These are phyloP conservation scores for Blastomussa wellsi DNA, from an alignment of 92 coral and sea anemone species.

Conservation along the genomic window DNA sequence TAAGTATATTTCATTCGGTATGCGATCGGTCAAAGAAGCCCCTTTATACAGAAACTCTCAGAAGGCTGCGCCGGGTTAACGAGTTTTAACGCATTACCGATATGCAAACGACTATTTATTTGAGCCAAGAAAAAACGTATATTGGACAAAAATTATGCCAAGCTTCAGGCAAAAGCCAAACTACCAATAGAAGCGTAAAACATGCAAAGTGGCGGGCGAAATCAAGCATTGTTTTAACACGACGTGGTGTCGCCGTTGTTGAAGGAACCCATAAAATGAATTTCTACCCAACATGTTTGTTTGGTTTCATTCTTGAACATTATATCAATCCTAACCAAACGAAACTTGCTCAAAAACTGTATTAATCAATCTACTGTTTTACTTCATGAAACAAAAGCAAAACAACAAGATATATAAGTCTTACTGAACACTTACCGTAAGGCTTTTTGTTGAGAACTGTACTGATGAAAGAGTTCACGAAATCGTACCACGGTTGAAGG, in stretches of 20 bases:
- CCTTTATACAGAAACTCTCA: too few species aligned
- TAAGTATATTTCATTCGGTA: too few species aligned
- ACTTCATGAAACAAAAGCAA: background rate
- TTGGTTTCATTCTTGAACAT: background rate
- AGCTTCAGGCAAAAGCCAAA: background rate
- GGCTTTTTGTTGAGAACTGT: conserved; percentile 84
- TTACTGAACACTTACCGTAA: conserved; percentile 74
- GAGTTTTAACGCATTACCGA: too few species aligned
- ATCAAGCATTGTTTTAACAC: background rate
- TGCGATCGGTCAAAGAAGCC: too few species aligned
- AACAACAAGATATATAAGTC: background rate
- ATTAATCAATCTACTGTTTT: background rate
- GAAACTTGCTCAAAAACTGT: background rate
- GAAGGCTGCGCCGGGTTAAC: too few species aligned
- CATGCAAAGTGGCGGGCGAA: background rate
- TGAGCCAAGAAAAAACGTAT: background rate
- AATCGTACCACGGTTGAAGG: conserved; percentile 80
- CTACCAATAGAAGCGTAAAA: background rate
- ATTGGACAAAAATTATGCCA: background rate
- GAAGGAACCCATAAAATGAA: background rate
- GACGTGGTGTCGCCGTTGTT: background rate
- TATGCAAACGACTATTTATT: background rate
- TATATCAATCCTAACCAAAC: background rate
- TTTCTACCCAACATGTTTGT: background rate
- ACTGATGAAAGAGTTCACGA: conserved; percentile 65